Evolutionary conservation across 2,888 invertebrate genomes (phyloP).

Genomic region (Myopa tessellatipennis): DNA sequence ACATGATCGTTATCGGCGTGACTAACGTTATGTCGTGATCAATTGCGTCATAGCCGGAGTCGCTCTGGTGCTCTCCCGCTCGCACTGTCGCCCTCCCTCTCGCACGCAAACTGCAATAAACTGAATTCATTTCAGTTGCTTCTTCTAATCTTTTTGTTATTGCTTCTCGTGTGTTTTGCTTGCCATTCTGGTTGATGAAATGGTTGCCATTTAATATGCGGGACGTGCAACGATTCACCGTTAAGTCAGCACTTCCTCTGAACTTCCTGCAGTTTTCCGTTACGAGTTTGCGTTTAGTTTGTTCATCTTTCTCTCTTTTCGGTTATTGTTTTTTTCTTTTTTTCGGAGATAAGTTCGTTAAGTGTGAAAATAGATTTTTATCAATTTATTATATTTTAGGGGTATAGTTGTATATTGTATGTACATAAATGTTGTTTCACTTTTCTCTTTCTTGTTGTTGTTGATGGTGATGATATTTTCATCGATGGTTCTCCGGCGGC

Average conservation of each 20-base stretch:
- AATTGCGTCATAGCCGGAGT: constrained; percentile 5
- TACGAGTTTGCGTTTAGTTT: not conserved
- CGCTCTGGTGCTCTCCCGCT: not conserved
- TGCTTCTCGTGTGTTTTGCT: constrained; percentile 2
- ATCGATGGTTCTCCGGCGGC: not conserved
- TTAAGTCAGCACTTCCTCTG: constrained; percentile 12
- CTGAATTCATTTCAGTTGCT: constrained; percentile 34
- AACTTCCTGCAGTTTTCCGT: constrained; percentile 1
- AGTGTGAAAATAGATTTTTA: constrained; percentile 16
- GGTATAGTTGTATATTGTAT: not conserved
- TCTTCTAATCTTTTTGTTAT: constrained; percentile 2
- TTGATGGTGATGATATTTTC: not conserved
- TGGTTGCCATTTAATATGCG: constrained; percentile 21
- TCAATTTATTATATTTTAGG: constrained; percentile 1
- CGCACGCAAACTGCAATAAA: constrained; percentile 3
- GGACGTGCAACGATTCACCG: constrained; percentile 21
- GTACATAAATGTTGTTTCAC: not conserved
- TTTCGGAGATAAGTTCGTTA: constrained; percentile 12
- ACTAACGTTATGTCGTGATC: constrained; percentile 28
- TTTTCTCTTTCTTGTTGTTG: not conserved
- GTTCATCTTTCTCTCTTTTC: not conserved
- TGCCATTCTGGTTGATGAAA: not conserved
- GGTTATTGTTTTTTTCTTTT: not conserved
- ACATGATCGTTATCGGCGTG: constrained; percentile 35
- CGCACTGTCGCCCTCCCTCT: not conserved